Percentiles rank a stretch among this genome's conserved stretches.
phyloP scores from a whole-genome alignment of 1,140 invertebrate species.

The Zophobas atratus region DNA sequence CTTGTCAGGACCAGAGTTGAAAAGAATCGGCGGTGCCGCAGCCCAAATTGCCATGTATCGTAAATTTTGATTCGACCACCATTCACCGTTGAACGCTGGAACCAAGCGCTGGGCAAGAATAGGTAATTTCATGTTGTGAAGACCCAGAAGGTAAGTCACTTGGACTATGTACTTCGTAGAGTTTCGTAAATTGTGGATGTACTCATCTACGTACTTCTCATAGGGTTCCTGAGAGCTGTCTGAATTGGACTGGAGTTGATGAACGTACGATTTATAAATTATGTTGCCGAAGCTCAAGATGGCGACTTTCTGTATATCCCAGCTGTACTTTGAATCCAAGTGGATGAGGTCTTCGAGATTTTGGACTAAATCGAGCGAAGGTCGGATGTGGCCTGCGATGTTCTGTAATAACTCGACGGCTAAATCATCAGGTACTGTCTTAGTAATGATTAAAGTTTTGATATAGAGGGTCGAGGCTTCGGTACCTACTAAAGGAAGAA shows the following conservation, averaged over 20 bases:
- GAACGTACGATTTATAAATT: conserved; percentile 60
- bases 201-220: conserved; percentile 54
- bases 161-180: conserved; percentile 50
- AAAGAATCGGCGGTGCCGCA: conserved; percentile 53
- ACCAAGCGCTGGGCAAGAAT: conserved; percentile 56
- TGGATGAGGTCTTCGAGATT: conserved; percentile 65
- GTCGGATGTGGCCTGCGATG: conserved; percentile 66
- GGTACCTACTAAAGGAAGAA: conserved; percentile 69
- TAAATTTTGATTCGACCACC: conserved; percentile 57
- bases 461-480: conserved; percentile 64
- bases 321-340: conserved; percentile 50
- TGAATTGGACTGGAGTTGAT: background rate
- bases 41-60: conserved; percentile 65
- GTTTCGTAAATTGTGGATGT: conserved; percentile 57
- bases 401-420: conserved; percentile 64
- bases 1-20: conserved; percentile 56
- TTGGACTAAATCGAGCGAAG: conserved; percentile 63
- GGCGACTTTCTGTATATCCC: conserved; percentile 62
- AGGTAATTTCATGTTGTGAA: conserved; percentile 59
- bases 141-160: conserved; percentile 57
- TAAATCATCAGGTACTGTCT: conserved; percentile 58
- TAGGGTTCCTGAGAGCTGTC: conserved; percentile 35
- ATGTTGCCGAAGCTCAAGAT: conserved; percentile 67
- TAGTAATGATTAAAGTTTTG: conserved; percentile 62
- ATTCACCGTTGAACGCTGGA: conserved; percentile 48